These are phyloP conservation scores for Onychostruthus taczanowskii DNA, from an alignment of 2,113 vertebrate species.

Conservation along the genomic window DNA sequence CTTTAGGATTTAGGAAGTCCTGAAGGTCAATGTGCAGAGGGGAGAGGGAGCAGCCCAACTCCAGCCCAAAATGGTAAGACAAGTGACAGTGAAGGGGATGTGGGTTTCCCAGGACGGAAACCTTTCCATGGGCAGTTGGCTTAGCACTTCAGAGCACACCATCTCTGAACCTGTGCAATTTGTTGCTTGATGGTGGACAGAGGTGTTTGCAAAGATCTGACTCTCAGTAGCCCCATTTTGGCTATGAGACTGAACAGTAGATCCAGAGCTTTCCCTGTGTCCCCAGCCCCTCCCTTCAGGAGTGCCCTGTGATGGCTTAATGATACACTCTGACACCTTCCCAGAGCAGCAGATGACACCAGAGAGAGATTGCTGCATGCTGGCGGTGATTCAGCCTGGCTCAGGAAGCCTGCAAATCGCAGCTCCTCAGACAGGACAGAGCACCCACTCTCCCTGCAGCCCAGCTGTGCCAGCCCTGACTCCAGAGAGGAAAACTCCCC, in stretches of 20 bases:
- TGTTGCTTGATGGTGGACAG: fast-evolving
- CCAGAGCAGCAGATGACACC: background rate
- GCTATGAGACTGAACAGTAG: fast-evolving
- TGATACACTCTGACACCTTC: background rate
- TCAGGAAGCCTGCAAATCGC: background rate
- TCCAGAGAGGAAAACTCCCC: background rate
- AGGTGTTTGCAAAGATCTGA: fast-evolving
- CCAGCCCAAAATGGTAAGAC: fast-evolving
- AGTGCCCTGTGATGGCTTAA: background rate
- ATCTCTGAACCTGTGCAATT: background rate
- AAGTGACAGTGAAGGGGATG: background rate
- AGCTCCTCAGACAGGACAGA: background rate
- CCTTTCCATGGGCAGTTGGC: background rate
- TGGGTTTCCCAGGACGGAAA: background rate
- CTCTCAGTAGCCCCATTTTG: background rate
- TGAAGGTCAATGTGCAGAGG: fast-evolving
- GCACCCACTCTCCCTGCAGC: background rate
- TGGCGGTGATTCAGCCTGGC: background rate
- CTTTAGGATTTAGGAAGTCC: background rate
- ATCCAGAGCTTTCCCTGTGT: background rate
- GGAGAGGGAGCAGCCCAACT: background rate
- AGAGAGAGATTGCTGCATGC: background rate
- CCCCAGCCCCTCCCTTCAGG: background rate
- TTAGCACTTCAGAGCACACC: background rate
- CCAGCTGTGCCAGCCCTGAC: background rate